Percentiles rank a stretch among this genome's conserved stretches.
Evolutionary conservation across 2,797 vertebrate species (phyloP).

Genomic region (Thamnophis elegans): DNA sequence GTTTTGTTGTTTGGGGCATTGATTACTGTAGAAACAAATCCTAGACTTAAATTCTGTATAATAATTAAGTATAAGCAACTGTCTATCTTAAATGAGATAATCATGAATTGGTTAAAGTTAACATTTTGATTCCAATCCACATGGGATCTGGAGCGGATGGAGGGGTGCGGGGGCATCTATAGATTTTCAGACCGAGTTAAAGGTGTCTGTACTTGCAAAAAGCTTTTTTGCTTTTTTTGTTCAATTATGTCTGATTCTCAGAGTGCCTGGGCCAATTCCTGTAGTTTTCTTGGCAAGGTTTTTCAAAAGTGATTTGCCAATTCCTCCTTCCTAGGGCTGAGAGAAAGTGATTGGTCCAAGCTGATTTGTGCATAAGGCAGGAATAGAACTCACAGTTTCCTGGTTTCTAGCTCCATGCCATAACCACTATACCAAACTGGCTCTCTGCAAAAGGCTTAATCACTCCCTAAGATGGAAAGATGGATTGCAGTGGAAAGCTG

Average conservation of each 20-base stretch:
- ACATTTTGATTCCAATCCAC: neutral
- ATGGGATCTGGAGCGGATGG: neutral
- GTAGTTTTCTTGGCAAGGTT: neutral
- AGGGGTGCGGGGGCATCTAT: neutral
- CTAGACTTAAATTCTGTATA: neutral
- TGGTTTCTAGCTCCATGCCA: neutral
- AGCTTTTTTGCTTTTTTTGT: neutral
- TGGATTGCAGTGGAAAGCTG: neutral
- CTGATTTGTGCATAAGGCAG: neutral
- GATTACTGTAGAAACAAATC: neutral
- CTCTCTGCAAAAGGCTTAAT: neutral
- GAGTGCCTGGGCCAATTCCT: neutral
- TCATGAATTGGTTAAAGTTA: neutral
- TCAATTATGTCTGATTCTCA: neutral
- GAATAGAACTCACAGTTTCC: neutral
- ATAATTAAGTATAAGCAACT: neutral
- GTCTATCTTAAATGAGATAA: rapidly evolving
- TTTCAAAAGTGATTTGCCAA: neutral
- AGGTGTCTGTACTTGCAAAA: neutral
- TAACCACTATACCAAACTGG: neutral
- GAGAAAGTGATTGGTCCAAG: neutral
- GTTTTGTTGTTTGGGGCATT: constrained; percentile 3
- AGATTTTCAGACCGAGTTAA: neutral
- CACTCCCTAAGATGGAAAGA: neutral
- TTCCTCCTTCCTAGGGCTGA: neutral